Percentiles rank a stretch among this genome's conserved stretches.
phyloP scores from a whole-genome alignment of 2,113 vertebrate species.

The Turnix velox region DNA sequence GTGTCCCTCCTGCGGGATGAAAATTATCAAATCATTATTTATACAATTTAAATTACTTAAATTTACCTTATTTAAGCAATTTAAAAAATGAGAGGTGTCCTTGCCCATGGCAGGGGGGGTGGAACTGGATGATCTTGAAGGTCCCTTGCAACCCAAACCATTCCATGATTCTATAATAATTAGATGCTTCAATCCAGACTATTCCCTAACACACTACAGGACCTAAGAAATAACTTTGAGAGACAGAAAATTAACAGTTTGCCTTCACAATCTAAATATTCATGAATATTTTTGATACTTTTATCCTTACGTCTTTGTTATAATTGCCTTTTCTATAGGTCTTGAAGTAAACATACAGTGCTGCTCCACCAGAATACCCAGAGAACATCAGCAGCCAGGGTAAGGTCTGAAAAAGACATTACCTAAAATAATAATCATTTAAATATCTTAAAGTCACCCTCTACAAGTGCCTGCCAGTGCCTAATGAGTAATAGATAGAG shows the following conservation, averaged over 20 bases:
- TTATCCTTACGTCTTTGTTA: neutral
- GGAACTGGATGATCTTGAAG: too few species aligned
- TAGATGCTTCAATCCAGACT: neutral
- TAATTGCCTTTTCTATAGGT: neutral
- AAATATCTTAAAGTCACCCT: neutral
- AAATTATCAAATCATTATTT: neutral
- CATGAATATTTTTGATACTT: neutral
- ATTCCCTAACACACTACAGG: neutral
- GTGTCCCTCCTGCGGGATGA: neutral
- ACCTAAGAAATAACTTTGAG: neutral
- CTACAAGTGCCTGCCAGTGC: fast-evolving
- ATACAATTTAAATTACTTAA: too few species aligned
- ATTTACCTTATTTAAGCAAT: too few species aligned
- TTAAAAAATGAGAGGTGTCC: too few species aligned
- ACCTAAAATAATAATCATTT: neutral
- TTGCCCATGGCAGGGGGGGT: too few species aligned
- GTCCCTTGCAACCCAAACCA: too few species aligned
- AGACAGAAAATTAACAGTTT: neutral
- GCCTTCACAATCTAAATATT: neutral
- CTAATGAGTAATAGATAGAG: neutral
- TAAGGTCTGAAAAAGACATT: neutral
- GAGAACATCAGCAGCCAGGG: neutral
- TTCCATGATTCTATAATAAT: neutral
- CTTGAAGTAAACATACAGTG: neutral
- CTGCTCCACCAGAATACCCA: neutral